A percentile compares a stretch with the other conserved stretches of the same genome.
phyloP scores from a whole-genome alignment of 2,797 vertebrate genomes.

The Spinibarbus caldwelli region DNA sequence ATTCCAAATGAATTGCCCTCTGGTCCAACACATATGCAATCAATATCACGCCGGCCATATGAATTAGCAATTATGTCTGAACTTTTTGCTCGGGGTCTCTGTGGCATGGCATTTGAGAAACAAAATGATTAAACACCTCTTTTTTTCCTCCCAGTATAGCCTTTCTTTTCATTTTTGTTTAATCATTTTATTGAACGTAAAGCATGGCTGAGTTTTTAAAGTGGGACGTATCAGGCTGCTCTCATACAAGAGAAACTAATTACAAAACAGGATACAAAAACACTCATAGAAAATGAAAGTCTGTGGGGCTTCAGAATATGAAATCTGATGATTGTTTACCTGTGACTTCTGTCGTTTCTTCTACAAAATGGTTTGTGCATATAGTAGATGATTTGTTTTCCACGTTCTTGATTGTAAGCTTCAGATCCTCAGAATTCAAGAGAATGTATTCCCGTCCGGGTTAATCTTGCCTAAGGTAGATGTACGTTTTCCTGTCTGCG shows the following conservation, averaged over 20 bases:
- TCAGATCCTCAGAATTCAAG: background rate
- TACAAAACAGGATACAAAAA: constrained; percentile 38
- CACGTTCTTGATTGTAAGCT: constrained; percentile 17
- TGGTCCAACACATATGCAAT: constrained; percentile 34
- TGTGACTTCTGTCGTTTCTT: background rate
- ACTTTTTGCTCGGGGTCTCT: constrained; percentile 35
- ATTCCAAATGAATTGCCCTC: constrained; percentile 4
- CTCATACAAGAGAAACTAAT: constrained; percentile 24
- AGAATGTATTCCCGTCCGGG: background rate
- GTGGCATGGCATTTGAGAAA: constrained; percentile 44
- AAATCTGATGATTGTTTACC: constrained; percentile 3
- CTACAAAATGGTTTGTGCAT: background rate
- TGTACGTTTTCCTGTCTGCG: background rate
- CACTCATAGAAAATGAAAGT: constrained; percentile 5
- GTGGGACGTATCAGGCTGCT: constrained; percentile 14
- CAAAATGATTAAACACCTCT: constrained; percentile 49
- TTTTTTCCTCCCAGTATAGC: constrained; percentile 13
- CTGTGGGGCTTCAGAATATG: constrained; percentile 7
- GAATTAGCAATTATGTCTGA: constrained; percentile 50
- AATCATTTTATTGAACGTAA: constrained; percentile 46
- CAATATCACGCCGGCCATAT: constrained; percentile 22
- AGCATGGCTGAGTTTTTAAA: constrained; percentile 44
- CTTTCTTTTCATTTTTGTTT: constrained; percentile 43
- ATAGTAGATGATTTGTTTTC: background rate
- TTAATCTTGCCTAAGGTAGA: constrained; percentile 1